Conservation (phyloP, 2,797 vertebrate species). For the Sparidentex hasta region DNA sequence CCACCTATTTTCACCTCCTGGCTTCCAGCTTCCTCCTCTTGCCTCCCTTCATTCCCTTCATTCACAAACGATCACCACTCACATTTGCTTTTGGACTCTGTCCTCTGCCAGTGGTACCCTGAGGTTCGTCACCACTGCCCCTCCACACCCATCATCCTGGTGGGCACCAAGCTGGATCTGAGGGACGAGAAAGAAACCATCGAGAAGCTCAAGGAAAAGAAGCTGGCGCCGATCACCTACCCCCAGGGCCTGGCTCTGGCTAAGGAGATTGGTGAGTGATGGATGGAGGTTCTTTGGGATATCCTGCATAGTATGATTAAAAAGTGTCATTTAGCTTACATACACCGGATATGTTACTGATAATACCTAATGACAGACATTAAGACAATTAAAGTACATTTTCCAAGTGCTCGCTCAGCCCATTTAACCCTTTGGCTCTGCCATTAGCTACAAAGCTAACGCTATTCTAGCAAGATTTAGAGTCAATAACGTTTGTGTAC, state of each 20-base stretch:
- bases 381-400: too few relatives aligned
- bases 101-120: slow-evolving; percentile 88
- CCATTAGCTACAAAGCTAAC: too few relatives aligned
- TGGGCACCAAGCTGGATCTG: slow-evolving; percentile 95
- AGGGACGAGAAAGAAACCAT: slow-evolving; percentile 95
- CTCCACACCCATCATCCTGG: slow-evolving; percentile 92
- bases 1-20: not conserved
- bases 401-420: too few relatives aligned
- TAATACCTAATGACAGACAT: too few relatives aligned
- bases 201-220: slow-evolving; percentile 96
- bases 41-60: accelerated
- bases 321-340: too few relatives aligned
- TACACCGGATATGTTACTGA: too few relatives aligned
- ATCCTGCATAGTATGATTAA: too few relatives aligned
- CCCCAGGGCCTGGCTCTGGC: slow-evolving; percentile 87
- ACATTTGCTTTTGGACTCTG: not conserved
- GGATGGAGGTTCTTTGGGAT: not conserved
- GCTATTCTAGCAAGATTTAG: too few relatives aligned
- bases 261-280: slow-evolving; percentile 85
- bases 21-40: not conserved
- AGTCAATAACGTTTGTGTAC: too few relatives aligned
- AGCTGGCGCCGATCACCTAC: slow-evolving; percentile 89
- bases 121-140: slow-evolving; percentile 96
- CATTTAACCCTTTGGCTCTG: too few relatives aligned
- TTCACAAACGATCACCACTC: not conserved